Evolutionary conservation across 2,113 vertebrate genomes (phyloP), one percentile per base, ranked within the genome.

Genomic region (Centropus bengalensis): DNA sequence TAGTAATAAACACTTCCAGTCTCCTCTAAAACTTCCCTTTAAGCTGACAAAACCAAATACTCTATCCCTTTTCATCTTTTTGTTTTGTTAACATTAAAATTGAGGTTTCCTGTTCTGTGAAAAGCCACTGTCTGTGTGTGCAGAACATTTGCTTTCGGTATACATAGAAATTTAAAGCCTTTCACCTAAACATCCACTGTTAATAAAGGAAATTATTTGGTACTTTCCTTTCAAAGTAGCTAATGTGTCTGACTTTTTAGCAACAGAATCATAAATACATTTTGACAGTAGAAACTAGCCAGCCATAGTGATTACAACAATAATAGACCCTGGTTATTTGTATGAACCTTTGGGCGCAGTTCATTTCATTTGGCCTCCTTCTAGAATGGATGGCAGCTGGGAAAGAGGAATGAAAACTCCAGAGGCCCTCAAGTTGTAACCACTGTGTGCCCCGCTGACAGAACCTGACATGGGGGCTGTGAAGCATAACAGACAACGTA

Each of bases 201-300:
- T 93, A 94, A 68, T 56, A 88, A 91, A 91, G 27, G 42, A 86
- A 77, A 75, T 78, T 44, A 81, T 83, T 94, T 74, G 52, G 24
- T 93, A 52, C 12, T 83, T 94, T 55, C 45, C 30, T 94, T 91
- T 44, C 45, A 66, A 52, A 77, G 12, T 33, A 86, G 52, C 30
- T 62, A 82, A 42, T 13, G 42, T 0, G 0, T 27, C 60, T 78
- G 44, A 68, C 56, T 8, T 63, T 32, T 58, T 82, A 86, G 74
- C 75, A 93, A 75, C 38, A 88, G 71, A 52, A 32, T 32, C n/a
- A 14, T 38, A 87, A 82, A 42, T 58, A 47, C 32, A 20, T 95
- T 54, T 76, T 78, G 42, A 79, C 32, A 14, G 20, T 14, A 71
- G 52, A 58, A 93, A 38, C 24, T 40, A 68, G 49, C 9, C 54